phyloP scores from a whole-genome alignment of 2,888 invertebrate genomes.

The Luffia ferchaultella region DNA sequence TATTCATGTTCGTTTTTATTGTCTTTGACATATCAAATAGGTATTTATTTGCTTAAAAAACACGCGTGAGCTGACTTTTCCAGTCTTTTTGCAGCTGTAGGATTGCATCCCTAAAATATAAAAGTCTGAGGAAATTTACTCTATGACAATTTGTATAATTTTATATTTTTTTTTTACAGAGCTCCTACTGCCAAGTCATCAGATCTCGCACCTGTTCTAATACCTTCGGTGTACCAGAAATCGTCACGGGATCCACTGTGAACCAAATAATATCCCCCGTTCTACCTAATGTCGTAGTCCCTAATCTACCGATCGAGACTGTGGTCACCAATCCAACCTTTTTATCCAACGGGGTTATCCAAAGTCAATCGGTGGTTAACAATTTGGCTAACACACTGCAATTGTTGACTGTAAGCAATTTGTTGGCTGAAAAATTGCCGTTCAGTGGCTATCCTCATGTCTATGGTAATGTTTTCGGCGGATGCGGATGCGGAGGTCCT shows the following conservation, averaged over 20 bases:
- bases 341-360: constrained; percentile 12
- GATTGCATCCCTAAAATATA: no score
- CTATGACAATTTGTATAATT: no score
- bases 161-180: background rate
- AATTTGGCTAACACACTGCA: constrained; percentile 43
- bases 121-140: no score
- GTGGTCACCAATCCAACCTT: constrained; percentile 14
- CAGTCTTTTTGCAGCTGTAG: no score
- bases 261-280: constrained; percentile 3
- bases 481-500: constrained; percentile 7
- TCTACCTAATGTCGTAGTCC: constrained; percentile 3
- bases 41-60: no score
- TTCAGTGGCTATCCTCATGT: constrained; percentile 11
- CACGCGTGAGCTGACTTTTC: no score
- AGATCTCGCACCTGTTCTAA: background rate
- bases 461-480: background rate
- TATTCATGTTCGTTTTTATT: no score
- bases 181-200: background rate
- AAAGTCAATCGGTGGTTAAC: constrained; percentile 29
- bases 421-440: constrained; percentile 37
- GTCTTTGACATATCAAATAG: no score
- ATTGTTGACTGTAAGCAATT: constrained; percentile 40
- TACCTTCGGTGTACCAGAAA: constrained; percentile 1
- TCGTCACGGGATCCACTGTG: constrained; percentile 3
- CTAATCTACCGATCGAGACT: constrained; percentile 10